A percentile compares a stretch with the other conserved stretches of the same genome.
Evolutionary conservation across 1,140 invertebrate species (phyloP).

Genomic region (Apis cerana): DNA sequence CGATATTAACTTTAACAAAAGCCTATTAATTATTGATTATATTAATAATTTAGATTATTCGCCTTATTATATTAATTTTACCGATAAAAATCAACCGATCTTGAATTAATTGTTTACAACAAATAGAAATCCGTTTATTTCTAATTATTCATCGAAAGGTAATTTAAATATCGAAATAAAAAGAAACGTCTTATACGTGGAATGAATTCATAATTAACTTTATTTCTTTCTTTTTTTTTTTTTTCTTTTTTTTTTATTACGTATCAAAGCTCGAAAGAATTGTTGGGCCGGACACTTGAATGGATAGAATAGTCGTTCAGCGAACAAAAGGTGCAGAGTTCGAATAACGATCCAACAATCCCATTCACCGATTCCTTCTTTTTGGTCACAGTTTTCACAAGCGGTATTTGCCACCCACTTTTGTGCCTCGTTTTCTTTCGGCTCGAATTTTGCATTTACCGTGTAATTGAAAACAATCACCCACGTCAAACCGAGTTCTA

Average conservation of each 20-base stretch:
- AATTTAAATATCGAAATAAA: too few relatives aligned
- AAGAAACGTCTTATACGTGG: too few relatives aligned
- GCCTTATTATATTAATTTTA: too few relatives aligned
- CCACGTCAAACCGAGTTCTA: background rate
- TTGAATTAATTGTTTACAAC: background rate
- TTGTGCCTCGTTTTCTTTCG: background rate
- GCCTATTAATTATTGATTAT: too few relatives aligned
- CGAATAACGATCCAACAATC: background rate
- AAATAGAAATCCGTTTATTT: background rate
- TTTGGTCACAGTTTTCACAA: background rate
- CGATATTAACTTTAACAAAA: too few relatives aligned
- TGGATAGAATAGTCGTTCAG: background rate
- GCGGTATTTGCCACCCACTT: background rate
- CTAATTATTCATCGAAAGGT: too few relatives aligned
- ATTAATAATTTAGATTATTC: too few relatives aligned
- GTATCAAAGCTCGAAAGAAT: background rate
- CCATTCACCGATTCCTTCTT: background rate
- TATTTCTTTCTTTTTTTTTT: too few relatives aligned
- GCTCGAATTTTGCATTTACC: background rate
- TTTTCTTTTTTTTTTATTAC: too few relatives aligned
- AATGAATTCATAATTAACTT: too few relatives aligned
- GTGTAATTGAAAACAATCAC: background rate
- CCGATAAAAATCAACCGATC: too few relatives aligned
- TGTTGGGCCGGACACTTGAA: background rate
- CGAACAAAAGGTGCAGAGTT: background rate